Conservation (phyloP, 1,140 invertebrate species). For the Calycopis cecrops region DNA sequence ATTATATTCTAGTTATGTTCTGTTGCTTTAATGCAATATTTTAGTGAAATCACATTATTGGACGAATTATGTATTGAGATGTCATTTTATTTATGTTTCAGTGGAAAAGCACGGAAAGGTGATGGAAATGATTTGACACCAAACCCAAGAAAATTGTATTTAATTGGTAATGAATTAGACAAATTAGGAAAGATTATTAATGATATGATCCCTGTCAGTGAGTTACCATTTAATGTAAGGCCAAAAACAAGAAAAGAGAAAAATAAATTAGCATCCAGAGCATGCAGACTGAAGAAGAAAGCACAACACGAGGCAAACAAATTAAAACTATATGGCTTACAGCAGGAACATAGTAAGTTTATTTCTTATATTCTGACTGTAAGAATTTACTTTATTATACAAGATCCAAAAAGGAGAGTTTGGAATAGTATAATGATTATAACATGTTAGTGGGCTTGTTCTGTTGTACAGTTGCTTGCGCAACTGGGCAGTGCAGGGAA, state of each 20-base stretch:
- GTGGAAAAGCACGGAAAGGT: conserved; percentile 96
- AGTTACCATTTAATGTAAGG: conserved; percentile 91
- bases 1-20: too few relatives aligned
- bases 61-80: background rate
- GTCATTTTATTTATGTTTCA: conserved; percentile 47
- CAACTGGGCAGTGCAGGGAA: too few relatives aligned
- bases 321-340: conserved; percentile 94
- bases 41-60: too few relatives aligned
- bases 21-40: too few relatives aligned
- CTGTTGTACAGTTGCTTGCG: too few relatives aligned
- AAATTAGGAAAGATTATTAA: conserved; percentile 94
- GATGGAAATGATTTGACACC: conserved; percentile 98
- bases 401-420: too few relatives aligned
- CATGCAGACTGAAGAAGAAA: conserved; percentile 96
- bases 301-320: conserved; percentile 97
- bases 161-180: conserved; percentile 94
- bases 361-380: too few relatives aligned
- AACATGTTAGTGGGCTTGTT: too few relatives aligned
- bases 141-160: conserved; percentile 92
- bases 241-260: conserved; percentile 97
- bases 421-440: too few relatives aligned
- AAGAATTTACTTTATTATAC: too few relatives aligned
- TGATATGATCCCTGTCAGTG: conserved; percentile 95
- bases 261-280: conserved; percentile 97
- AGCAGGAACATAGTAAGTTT: conserved; percentile 93